Evolutionary conservation across 2,888 invertebrate genomes (phyloP).

Genomic region (Thymelicus acteon): DNA sequence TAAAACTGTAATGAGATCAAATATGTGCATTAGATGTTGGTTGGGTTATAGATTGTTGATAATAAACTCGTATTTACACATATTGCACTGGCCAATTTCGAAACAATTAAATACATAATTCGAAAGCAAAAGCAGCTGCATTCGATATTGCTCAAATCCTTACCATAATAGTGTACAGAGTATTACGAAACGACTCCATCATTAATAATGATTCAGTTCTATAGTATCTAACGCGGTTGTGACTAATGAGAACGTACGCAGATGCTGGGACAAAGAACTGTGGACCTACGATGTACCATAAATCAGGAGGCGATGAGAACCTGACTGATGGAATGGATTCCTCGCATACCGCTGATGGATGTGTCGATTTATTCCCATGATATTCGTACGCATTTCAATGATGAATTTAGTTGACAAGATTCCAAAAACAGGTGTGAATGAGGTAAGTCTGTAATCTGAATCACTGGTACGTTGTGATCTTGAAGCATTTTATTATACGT

Average conservation of each 20-base stretch:
- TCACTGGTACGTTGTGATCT: neutral
- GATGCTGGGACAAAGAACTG: conserved; percentile 37
- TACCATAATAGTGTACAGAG: neutral
- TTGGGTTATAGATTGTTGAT: no score
- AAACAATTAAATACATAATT: neutral
- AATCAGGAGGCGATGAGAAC: neutral
- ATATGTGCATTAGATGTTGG: no score
- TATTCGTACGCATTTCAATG: conserved; percentile 39
- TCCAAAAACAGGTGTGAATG: neutral
- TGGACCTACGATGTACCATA: conserved; percentile 6
- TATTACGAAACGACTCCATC: conserved; percentile 1
- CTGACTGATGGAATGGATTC: conserved; percentile 14
- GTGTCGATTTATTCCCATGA: conserved; percentile 32
- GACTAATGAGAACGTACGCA: neutral
- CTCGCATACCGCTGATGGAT: conserved; percentile 1
- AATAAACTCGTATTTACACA: no score
- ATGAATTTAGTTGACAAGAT: conserved; percentile 13
- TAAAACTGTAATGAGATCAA: no score
- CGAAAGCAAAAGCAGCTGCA: neutral
- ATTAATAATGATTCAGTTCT: conserved; percentile 18
- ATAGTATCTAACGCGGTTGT: neutral
- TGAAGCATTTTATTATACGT: no score
- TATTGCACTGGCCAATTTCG: neutral
- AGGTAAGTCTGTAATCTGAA: neutral
- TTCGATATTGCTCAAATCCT: neutral